A percentile compares a stretch with the other conserved stretches of the same genome.
phyloP scores from a whole-genome alignment of 1,140 invertebrate genomes.

The Atta texana region DNA sequence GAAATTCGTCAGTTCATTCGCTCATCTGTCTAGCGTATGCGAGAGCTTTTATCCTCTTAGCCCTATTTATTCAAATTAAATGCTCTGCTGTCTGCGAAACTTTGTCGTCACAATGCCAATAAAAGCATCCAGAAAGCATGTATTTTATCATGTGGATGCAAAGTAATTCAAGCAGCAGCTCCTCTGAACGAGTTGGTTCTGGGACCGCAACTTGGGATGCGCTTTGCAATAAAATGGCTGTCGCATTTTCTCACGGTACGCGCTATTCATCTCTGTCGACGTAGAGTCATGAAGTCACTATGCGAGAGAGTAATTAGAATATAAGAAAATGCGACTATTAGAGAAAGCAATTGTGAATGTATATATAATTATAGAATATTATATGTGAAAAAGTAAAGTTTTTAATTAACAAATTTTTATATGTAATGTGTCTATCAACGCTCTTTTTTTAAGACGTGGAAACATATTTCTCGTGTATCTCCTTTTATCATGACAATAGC shows the following conservation, averaged over 20 bases:
- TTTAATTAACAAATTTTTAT: background rate
- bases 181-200: constrained; percentile 10
- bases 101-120: constrained; percentile 11
- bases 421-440: background rate
- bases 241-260: constrained; percentile 25
- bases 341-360: constrained; percentile 11
- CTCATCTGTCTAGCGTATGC: background rate
- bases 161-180: constrained; percentile 35
- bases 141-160: constrained; percentile 38
- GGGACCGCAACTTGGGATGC: constrained; percentile 5
- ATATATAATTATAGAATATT: background rate
- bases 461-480: no score
- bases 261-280: constrained; percentile 28
- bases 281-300: background rate
- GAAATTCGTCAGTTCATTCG: background rate
- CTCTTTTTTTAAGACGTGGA: no score
- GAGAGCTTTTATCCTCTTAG: constrained; percentile 15
- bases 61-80: constrained; percentile 66
- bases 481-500: no score
- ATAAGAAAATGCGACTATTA: background rate
- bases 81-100: background rate
- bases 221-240: constrained; percentile 41
- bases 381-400: background rate
- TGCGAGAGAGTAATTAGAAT: background rate
- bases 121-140: background rate